phyloP scores from a whole-genome alignment of 2,888 invertebrate species.

The Cotesia congregata region DNA sequence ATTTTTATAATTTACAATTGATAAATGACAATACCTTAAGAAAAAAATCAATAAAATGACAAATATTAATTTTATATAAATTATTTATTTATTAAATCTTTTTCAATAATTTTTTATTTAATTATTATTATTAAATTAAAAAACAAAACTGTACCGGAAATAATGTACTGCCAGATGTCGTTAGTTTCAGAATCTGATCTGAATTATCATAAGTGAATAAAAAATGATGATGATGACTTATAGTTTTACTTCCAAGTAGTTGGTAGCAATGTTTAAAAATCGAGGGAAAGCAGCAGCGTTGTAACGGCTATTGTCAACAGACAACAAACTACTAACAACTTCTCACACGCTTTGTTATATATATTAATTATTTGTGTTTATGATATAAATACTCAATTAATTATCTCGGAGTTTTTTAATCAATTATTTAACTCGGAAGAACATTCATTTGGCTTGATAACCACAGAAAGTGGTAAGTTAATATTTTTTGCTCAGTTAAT shows the following conservation, averaged over 20 bases:
- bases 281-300: conserved; percentile 50
- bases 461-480: not conserved
- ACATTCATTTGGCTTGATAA: not conserved
- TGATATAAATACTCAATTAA: not conserved
- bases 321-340: not conserved
- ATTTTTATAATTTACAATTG: no score
- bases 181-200: not conserved
- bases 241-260: not conserved
- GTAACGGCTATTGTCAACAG: conserved; percentile 1
- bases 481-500: not conserved
- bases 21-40: no score
- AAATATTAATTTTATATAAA: no score
- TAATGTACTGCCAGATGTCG: no score
- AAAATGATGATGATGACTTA: not conserved
- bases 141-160: no score
- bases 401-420: not conserved
- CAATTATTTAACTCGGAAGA: not conserved
- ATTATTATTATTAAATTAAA: no score
- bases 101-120: no score
- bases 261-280: conserved; percentile 38
- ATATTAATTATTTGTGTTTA: not conserved
- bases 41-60: no score
- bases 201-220: not conserved
- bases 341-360: not conserved
- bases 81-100: no score